phyloP scores from a whole-genome alignment of 2,888 invertebrate species.

The Cylindroiulus punctatus region DNA sequence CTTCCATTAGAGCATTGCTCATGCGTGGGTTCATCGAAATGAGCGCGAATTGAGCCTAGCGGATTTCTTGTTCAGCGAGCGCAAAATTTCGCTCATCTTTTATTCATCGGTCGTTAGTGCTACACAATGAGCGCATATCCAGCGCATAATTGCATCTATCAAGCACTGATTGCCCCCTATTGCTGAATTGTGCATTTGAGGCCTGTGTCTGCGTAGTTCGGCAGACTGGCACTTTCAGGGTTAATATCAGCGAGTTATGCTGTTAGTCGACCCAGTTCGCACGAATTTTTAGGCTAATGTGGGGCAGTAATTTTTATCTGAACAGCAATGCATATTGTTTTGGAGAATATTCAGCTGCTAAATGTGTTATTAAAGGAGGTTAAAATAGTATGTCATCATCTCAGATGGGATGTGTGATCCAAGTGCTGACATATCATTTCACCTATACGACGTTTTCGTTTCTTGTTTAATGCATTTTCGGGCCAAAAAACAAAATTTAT shows the following conservation, averaged over 20 bases:
- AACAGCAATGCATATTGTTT: neutral
- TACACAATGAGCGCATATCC: neutral
- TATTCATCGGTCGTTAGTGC: conserved; percentile 22
- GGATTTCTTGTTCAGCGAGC: neutral
- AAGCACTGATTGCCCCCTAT: conserved; percentile 27
- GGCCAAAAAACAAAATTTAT: no score
- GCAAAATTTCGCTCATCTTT: conserved; percentile 35
- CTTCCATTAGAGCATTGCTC: neutral
- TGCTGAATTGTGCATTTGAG: neutral
- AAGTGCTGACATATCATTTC: no score
- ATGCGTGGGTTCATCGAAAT: neutral
- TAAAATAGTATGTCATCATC: no score
- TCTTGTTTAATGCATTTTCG: no score
- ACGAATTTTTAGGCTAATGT: neutral
- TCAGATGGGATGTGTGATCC: no score
- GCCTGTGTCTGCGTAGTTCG: neutral
- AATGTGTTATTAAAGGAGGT: no score
- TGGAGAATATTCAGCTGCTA: no score
- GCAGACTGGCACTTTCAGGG: neutral
- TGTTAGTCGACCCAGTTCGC: neutral
- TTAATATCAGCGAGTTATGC: neutral
- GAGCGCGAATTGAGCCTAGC: neutral
- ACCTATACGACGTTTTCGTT: no score
- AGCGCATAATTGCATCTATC: conserved; percentile 13
- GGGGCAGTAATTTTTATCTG: neutral